phyloP scores from a whole-genome alignment of 2,888 invertebrate species.

The Tipula vernalis region DNA sequence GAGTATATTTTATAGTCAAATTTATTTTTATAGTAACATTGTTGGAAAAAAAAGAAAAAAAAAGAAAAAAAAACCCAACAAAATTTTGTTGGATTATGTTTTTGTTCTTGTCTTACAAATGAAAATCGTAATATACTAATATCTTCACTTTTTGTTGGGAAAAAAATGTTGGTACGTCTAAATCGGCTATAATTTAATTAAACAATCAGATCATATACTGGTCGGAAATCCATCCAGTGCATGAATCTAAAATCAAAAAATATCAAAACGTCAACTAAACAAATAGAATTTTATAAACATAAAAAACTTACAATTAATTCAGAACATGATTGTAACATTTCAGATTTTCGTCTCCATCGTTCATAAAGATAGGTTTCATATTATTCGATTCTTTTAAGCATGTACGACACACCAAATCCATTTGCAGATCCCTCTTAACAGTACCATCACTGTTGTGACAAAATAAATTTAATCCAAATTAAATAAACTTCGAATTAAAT shows the following conservation, averaged over 20 bases:
- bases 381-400: constrained; percentile 22
- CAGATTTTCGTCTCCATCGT: not conserved
- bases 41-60: too few species aligned
- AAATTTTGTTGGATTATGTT: too few species aligned
- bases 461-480: too few species aligned
- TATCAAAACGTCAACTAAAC: not conserved
- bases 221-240: constrained; percentile 33
- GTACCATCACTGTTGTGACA: not conserved
- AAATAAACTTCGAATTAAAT: too few species aligned
- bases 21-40: too few species aligned
- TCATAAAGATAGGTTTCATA: constrained; percentile 18
- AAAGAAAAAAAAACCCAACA: too few species aligned
- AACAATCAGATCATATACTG: constrained; percentile 29
- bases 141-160: too few species aligned
- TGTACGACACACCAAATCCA: constrained; percentile 28
- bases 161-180: too few species aligned
- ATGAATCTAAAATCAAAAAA: constrained; percentile 27
- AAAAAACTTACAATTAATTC: constrained; percentile 21
- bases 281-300: not conserved
- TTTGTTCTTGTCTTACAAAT: too few species aligned
- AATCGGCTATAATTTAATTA: too few species aligned
- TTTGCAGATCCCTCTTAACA: not conserved
- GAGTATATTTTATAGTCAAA: too few species aligned
- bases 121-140: too few species aligned
- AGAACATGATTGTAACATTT: constrained; percentile 30